These are phyloP conservation scores for Lamellibrachia luymesi DNA, from an alignment of 1,140 invertebrate species.

Conservation along the genomic window DNA sequence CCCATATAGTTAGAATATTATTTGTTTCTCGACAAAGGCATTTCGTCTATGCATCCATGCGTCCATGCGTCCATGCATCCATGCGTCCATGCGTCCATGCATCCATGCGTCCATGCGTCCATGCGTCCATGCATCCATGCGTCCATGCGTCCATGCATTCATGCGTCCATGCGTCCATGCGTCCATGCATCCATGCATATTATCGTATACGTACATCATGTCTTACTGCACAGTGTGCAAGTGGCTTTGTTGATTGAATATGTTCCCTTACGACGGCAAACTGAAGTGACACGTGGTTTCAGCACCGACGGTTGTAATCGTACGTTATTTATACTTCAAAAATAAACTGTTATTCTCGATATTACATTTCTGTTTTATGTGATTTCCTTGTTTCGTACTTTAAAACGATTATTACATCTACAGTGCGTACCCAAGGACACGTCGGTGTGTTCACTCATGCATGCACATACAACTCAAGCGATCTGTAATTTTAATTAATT, in stretches of 20 bases:
- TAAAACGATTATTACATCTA: neutral
- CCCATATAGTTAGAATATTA: neutral
- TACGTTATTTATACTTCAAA: neutral
- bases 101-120: no score
- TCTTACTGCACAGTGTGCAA: neutral
- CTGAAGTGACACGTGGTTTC: neutral
- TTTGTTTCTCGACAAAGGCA: no score
- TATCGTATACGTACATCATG: no score
- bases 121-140: no score
- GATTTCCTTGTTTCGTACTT: neutral
- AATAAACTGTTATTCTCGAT: neutral
- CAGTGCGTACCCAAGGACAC: neutral
- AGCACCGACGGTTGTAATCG: neutral
- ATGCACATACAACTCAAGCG: neutral
- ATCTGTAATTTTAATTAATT: no score
- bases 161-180: no score
- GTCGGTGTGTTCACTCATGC: neutral
- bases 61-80: no score
- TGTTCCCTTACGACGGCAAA: neutral
- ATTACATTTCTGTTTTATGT: neutral
- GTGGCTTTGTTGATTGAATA: neutral
- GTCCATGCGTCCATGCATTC: no score
- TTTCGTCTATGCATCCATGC: no score
- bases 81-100: no score
- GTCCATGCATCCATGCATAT: no score